These are phyloP conservation scores for Odontesthes bonariensis DNA, from an alignment of 2,113 vertebrate species.

Conservation along the genomic window DNA sequence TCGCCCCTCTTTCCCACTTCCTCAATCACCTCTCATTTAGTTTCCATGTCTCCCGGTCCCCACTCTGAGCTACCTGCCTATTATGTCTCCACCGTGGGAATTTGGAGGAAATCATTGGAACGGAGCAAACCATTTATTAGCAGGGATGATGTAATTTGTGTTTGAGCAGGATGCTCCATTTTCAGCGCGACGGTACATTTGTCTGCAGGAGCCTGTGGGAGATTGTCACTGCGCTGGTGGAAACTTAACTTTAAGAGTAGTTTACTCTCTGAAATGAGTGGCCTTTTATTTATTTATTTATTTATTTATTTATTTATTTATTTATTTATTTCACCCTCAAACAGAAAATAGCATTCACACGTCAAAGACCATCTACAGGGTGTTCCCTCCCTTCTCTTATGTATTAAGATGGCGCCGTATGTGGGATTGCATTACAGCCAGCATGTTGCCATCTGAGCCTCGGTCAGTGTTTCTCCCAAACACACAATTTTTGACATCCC, in stretches of 20 bases:
- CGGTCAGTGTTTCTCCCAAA: neutral
- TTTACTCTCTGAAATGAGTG: slow-evolving; percentile 1
- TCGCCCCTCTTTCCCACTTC: slow-evolving; percentile 27
- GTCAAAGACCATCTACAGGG: neutral
- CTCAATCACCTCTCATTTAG: slow-evolving; percentile 53
- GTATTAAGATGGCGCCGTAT: too few relatives aligned
- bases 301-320: neutral
- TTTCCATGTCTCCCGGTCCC: slow-evolving; percentile 54
- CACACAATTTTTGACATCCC: slow-evolving; percentile 20
- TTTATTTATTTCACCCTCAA: neutral
- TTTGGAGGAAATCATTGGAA: slow-evolving; percentile 62
- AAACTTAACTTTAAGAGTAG: slow-evolving; percentile 41
- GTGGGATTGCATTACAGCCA: neutral
- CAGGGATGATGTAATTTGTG: slow-evolving; percentile 66
- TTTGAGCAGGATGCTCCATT: slow-evolving; percentile 55
- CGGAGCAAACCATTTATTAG: slow-evolving; percentile 65
- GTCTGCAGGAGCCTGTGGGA: slow-evolving; percentile 28
- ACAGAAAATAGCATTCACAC: neutral
- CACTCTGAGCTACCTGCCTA: slow-evolving; percentile 48
- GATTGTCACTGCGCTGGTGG: slow-evolving; percentile 31
- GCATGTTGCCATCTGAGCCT: slow-evolving; percentile 13
- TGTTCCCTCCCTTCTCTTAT: neutral
- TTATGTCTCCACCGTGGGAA: slow-evolving; percentile 50
- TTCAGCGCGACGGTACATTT: slow-evolving; percentile 29
- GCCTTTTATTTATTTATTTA: neutral